phyloP scores from a whole-genome alignment of 2,797 vertebrate genomes.

The Coracias cyanogaster region DNA sequence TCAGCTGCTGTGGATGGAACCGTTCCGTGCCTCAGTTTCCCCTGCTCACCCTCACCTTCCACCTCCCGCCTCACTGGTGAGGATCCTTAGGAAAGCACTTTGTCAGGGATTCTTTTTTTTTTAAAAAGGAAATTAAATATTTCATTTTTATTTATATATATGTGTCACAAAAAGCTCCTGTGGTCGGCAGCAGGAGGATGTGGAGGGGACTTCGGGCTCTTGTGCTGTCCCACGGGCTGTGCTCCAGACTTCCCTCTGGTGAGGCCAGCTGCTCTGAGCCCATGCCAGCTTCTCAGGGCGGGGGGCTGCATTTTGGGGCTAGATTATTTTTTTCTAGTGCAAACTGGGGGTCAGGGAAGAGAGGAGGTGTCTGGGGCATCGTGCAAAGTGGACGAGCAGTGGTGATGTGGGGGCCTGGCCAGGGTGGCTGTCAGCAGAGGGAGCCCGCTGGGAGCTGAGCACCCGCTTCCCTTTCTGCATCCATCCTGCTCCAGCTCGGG shows the following conservation, averaged over 20 bases:
- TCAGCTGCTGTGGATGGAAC: neutral
- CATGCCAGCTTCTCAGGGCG: neutral
- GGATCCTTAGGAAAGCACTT: slow-evolving; percentile 1
- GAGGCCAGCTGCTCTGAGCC: neutral
- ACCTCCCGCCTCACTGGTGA: fast-evolving
- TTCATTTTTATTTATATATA: neutral
- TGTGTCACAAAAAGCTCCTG: fast-evolving
- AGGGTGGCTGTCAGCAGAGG: neutral
- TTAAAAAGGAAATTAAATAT: neutral
- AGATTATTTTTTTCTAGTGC: neutral
- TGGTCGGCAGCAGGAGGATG: fast-evolving
- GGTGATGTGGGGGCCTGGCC: fast-evolving
- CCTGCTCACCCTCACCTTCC: neutral
- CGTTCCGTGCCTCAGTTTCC: neutral
- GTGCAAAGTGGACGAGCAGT: fast-evolving
- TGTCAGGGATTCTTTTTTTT: neutral
- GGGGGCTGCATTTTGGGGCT: neutral
- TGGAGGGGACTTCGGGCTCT: neutral
- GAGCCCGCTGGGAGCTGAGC: neutral
- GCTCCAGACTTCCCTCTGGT: neutral
- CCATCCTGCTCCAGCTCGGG: fast-evolving
- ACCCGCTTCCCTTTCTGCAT: neutral
- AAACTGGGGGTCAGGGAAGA: neutral
- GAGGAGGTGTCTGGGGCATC: fast-evolving
- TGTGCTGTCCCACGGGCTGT: fast-evolving